Base-by-base conservation (phyloP, 2,888 invertebrate species). In the Dicyrtoma fusca region DNA sequence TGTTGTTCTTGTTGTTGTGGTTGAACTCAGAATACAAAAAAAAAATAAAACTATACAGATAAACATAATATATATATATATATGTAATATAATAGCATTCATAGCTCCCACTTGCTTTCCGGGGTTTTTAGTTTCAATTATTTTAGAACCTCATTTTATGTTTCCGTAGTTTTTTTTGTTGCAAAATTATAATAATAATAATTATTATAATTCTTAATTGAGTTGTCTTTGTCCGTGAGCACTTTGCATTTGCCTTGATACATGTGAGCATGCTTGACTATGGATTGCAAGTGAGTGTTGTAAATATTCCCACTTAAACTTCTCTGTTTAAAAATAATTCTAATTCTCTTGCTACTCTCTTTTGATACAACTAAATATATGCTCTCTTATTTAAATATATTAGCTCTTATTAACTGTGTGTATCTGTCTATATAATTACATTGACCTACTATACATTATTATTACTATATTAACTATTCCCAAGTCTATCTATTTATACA, bases 261-360 rank as follows among this genome's bases (percentile, higher is more conserved):
- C 8, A 34, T 34, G 3, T 34, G 34, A 5, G 34, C 34, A 34
- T 34, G 34, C 34, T 34, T 34, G n/a, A n/a, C n/a, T 34, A 5
- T 34, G 34, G 8, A 3, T 34, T 63, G 62, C 62, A 63, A 44
- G 62, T 44, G 44, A 21, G 45, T 63, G 62, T 17, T 17, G 42
- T 34, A 34, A 34, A 34, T 34, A 34, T 34, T 34, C 8, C 34
- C 4, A 34, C 8, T 34, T n/a, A 5, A 34, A 5, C 3, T 34
- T 34, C 34, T 34, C 3, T 34, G 8, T 34, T 34, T 34, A 8
- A n/a, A n/a, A n/a, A 34, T 34, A 34, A 34, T 34, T 34, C 34
- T 34, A 34, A 34, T 34, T 34, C 34, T 34, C 34, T 34, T 34
- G 34, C 34, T 34, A 3, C 34, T 34, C 34, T 34, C 34, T 34